Evolutionary conservation across 1,140 invertebrate species (phyloP).

Genomic region (Aphelenchoides avenae): DNA sequence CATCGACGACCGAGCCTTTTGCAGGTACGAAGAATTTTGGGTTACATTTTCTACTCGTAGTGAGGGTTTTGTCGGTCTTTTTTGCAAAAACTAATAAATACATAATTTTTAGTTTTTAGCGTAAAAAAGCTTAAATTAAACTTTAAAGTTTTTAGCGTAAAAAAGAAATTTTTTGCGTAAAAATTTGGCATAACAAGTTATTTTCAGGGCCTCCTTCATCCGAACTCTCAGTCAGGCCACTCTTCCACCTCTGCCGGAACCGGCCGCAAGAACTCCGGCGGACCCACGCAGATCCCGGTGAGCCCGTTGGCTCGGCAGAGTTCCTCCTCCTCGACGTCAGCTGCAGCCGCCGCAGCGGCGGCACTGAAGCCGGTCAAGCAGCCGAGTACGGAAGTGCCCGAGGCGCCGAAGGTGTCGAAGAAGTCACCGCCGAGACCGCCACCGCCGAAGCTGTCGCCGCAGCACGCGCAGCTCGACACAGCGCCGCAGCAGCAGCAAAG

Average conservation of each 20-base stretch:
- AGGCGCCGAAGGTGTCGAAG: background rate
- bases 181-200: constrained; percentile 1
- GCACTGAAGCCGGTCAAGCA: background rate
- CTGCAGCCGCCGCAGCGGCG: background rate
- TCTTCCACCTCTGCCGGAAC: background rate
- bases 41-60: too few species aligned
- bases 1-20: background rate
- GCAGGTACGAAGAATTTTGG: too few species aligned
- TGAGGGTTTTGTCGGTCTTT: too few species aligned
- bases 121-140: too few species aligned
- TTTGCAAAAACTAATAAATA: too few species aligned
- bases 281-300: constrained; percentile 6
- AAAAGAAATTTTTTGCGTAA: too few species aligned
- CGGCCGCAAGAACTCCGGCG: background rate
- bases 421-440: constrained; percentile 10
- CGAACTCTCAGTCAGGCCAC: background rate
- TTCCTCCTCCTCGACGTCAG: constrained; percentile 1
- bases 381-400: background rate
- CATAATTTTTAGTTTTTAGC: too few species aligned
- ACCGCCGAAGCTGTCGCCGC: background rate
- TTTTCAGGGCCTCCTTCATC: background rate
- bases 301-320: constrained; percentile 16
- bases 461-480: background rate
- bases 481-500: background rate
- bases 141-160: too few species aligned